These are phyloP conservation scores for Oncorhynchus gorbuscha DNA, from an alignment of 2,113 vertebrate species.

Conservation along the genomic window DNA sequence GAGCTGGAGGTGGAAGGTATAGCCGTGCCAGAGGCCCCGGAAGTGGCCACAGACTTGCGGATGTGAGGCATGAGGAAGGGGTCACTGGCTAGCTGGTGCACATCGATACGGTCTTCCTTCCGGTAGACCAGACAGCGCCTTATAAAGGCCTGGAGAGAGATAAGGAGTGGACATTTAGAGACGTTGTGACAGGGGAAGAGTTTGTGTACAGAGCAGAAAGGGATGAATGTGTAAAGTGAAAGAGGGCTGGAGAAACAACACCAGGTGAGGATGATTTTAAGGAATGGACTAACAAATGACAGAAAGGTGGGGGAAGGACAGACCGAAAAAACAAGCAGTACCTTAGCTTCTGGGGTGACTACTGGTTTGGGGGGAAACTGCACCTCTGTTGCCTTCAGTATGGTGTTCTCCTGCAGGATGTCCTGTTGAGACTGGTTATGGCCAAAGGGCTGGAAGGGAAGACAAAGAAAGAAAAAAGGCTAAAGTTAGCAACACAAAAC, in stretches of 20 bases:
- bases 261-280: not conserved
- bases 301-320: not conserved
- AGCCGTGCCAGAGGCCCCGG: slow-evolving; percentile 85
- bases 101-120: slow-evolving; percentile 97
- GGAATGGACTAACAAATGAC: not conserved
- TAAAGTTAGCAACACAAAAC: too few species aligned
- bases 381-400: slow-evolving; percentile 98
- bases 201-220: too few species aligned
- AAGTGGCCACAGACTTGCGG: slow-evolving; percentile 95
- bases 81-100: slow-evolving; percentile 97
- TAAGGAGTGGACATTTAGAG: not conserved
- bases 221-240: not conserved
- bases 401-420: slow-evolving; percentile 99
- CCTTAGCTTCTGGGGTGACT: slow-evolving; percentile 98
- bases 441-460: slow-evolving; percentile 86
- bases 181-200: not conserved
- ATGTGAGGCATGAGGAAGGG: slow-evolving; percentile 98
- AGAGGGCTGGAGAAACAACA: not conserved
- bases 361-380: slow-evolving; percentile 99
- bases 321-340: slow-evolving; percentile 47
- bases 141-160: slow-evolving; percentile 90
- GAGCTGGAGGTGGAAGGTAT: slow-evolving; percentile 93
- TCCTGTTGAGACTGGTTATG: slow-evolving; percentile 99
- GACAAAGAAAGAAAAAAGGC: not conserved
- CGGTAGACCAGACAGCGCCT: slow-evolving; percentile 95